These are phyloP conservation scores for Fregetta grallaria DNA, from an alignment of 2,113 vertebrate species.

Conservation along the genomic window DNA sequence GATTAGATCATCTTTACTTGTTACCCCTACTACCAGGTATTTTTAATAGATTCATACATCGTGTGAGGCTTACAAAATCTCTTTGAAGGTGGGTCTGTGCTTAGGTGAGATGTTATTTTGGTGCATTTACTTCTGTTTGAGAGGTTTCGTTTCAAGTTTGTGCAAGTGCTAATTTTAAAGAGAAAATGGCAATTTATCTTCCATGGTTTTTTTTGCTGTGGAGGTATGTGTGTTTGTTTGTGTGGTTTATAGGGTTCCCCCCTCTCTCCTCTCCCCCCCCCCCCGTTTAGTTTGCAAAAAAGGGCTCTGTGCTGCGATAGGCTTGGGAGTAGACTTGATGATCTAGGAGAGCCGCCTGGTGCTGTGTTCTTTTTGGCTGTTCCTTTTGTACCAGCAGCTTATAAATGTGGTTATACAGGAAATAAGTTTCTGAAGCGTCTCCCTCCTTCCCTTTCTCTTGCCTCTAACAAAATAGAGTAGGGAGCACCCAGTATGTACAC, in stretches of 20 bases:
- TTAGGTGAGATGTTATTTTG: neutral
- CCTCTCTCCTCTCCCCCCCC: rapidly evolving
- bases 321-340: neutral
- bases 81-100: neutral
- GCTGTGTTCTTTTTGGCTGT: neutral
- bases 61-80: neutral
- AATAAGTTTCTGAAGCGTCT: neutral
- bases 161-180: neutral
- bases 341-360: neutral
- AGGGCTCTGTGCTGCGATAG: rapidly evolving
- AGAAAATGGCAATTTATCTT: neutral
- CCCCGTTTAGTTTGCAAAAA: neutral
- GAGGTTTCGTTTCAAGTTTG: neutral
- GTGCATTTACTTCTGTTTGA: neutral
- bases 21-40: neutral
- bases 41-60: neutral
- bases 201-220: neutral
- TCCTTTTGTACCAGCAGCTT: neutral
- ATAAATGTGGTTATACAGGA: neutral
- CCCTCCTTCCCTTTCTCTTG: neutral
- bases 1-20: neutral
- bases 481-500: rapidly evolving
- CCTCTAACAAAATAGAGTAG: neutral
- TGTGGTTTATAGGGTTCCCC: neutral
- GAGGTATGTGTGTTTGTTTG: neutral